Base-by-base conservation (phyloP, 2,797 vertebrate species). In the Gymnoscopelus braueri region DNA sequence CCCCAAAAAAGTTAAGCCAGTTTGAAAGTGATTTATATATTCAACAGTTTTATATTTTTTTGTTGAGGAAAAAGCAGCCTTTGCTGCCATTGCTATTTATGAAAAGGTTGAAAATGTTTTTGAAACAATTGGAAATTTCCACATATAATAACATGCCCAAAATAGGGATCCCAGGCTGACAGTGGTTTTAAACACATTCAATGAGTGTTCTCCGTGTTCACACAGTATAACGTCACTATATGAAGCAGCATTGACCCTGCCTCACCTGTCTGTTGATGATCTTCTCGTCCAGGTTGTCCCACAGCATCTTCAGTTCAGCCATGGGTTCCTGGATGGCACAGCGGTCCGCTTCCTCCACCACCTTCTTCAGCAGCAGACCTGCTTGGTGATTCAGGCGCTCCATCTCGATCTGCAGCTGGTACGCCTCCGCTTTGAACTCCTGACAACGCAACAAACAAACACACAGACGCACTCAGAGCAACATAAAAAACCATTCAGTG, bases 331-430 rank as follows among this genome's bases (percentile, higher is more conserved):
- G 94, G 72, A 99, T 97, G 61, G 95, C 91, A 26, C 92, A 88
- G 48, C 96, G 97, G 71, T 98, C 96, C 0, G 79, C 86, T 60
- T 98, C 96, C 44, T 97, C 96, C 0, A 91, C 92, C 48, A 96
- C 97, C 77, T 97, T 98, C 92, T 97, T 99, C 74, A 98, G 92
- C 71, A 99, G 91, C 51, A 99, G 90, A 24, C 97, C 94, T 0
- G 96, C 96, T 86, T 98, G 97, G 85, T 99, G 97, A 88, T 96
- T 98, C 75, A 99, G 86, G 24, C 96, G 95, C 91, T 99, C 98
- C 96, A 98, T 97, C 91, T 99, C 98, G 67, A 99, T 99, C 92
- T 99, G 98, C 39, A 98, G 96, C 73, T 98, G 97, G 89, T 99
- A 99, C 0, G 96, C 93, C 79, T 97, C 98, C 8, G 93, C 93